phyloP scores from a whole-genome alignment of 2,888 invertebrate species.

The Malthinus flaveolus region DNA sequence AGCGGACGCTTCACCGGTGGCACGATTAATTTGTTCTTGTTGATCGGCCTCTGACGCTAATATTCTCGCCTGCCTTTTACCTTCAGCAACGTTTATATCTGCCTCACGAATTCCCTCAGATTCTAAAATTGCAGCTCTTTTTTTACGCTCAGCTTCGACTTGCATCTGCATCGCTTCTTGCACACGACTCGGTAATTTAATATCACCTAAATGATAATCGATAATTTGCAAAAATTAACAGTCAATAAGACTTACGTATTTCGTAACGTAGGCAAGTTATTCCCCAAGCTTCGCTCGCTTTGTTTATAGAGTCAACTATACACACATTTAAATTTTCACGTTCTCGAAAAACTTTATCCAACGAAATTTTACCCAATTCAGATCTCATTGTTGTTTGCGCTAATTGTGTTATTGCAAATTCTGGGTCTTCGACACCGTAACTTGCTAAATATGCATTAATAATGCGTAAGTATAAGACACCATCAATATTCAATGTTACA shows the following conservation, averaged over 20 bases:
- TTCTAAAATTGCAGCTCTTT: conserved; percentile 94
- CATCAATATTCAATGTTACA: conserved; percentile 95
- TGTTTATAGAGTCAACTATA: conserved; percentile 96
- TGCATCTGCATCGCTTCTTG: conserved; percentile 99
- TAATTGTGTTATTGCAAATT: conserved; percentile 97
- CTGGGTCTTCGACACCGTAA: conserved; percentile 98
- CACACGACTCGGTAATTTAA: conserved; percentile 85
- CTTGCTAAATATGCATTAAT: conserved; percentile 92
- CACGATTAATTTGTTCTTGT: conserved; percentile 93
- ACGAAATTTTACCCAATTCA: conserved; percentile 94
- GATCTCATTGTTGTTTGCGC: conserved; percentile 99
- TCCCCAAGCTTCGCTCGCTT: conserved; percentile 98
- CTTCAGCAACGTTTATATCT: conserved; percentile 97
- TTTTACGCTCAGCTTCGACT: conserved; percentile 97
- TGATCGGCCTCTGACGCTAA: conserved; percentile 93
- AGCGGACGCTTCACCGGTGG: conserved; percentile 89
- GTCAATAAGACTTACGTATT: conserved; percentile 68
- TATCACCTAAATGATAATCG: conserved; percentile 69
- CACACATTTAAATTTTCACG: conserved; percentile 92
- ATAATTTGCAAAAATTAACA: no score
- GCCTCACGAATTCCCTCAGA: conserved; percentile 92
- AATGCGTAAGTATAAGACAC: conserved; percentile 92
- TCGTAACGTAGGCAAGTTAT: conserved; percentile 94
- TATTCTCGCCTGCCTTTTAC: conserved; percentile 88
- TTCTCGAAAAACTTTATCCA: conserved; percentile 97